phyloP scores from a whole-genome alignment of 2,113 vertebrate genomes.

The Phainopepla nitens region DNA sequence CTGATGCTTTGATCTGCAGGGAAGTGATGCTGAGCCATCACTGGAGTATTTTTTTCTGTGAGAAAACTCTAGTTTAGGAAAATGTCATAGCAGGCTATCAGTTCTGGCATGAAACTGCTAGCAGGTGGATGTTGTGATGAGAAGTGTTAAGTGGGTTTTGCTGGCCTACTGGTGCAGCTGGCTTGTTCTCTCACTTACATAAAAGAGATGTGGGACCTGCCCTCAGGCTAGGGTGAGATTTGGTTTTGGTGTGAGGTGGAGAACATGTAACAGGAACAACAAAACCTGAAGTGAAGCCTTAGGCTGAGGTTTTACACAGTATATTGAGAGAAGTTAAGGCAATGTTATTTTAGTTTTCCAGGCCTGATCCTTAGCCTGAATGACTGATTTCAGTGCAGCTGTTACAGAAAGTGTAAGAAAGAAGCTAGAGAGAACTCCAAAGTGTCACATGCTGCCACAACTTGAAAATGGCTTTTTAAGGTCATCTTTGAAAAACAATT shows the following conservation, averaged over 20 bases:
- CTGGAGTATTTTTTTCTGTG: background rate
- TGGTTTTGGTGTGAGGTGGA: background rate
- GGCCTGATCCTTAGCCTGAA: background rate
- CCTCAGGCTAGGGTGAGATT: background rate
- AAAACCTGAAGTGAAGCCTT: background rate
- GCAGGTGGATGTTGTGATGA: background rate
- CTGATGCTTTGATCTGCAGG: background rate
- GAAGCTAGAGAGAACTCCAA: background rate
- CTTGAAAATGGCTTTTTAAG: background rate
- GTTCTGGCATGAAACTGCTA: slow-evolving; percentile 10
- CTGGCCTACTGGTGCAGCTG: background rate
- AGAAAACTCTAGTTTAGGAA: background rate
- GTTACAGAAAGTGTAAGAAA: background rate
- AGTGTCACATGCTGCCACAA: background rate
- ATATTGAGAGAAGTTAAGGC: background rate
- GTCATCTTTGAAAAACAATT: background rate
- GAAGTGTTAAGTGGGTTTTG: slow-evolving; percentile 8
- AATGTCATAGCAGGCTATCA: slow-evolving; percentile 1
- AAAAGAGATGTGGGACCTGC: background rate
- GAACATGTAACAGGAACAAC: background rate
- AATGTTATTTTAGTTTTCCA: background rate
- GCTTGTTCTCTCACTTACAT: background rate
- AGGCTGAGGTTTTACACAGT: background rate
- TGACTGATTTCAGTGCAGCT: background rate
- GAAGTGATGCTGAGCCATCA: background rate